phyloP scores from a whole-genome alignment of 2,113 vertebrate genomes.

The Perognathus longimembris region DNA sequence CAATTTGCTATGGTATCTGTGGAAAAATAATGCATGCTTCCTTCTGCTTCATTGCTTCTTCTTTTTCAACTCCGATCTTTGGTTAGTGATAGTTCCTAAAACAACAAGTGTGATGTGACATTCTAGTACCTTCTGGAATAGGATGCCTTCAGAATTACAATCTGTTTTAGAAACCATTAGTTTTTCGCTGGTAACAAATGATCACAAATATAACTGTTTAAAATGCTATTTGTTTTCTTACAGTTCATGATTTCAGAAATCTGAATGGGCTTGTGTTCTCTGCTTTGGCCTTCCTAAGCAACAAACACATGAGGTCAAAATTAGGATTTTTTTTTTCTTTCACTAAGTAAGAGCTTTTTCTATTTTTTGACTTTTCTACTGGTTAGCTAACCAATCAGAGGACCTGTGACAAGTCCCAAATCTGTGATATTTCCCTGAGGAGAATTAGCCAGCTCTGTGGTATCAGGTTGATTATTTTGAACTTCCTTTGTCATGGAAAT shows the following conservation, averaged over 20 bases:
- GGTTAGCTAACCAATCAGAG: background rate
- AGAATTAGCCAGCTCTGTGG: background rate
- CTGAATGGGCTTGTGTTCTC: background rate
- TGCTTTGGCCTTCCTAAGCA: background rate
- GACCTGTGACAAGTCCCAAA: background rate
- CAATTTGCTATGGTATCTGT: background rate
- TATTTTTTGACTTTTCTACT: background rate
- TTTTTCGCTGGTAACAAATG: constrained; percentile 12
- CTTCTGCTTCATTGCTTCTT: background rate
- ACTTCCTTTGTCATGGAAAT: background rate
- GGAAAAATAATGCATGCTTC: background rate
- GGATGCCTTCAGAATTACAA: background rate
- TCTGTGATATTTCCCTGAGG: background rate
- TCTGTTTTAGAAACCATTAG: background rate
- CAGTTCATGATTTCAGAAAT: background rate
- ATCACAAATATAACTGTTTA: background rate
- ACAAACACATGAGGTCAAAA: background rate
- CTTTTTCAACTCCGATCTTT: background rate
- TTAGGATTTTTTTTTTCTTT: background rate
- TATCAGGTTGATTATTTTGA: background rate
- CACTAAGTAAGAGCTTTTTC: background rate
- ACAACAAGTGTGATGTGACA: background rate
- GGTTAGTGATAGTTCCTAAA: background rate
- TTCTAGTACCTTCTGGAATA: background rate
- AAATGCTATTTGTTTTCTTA: background rate